A percentile compares a stretch with the other conserved stretches of the same genome.
phyloP scores from a whole-genome alignment of 2,113 vertebrate species.

The Neodon shergylaensis region DNA sequence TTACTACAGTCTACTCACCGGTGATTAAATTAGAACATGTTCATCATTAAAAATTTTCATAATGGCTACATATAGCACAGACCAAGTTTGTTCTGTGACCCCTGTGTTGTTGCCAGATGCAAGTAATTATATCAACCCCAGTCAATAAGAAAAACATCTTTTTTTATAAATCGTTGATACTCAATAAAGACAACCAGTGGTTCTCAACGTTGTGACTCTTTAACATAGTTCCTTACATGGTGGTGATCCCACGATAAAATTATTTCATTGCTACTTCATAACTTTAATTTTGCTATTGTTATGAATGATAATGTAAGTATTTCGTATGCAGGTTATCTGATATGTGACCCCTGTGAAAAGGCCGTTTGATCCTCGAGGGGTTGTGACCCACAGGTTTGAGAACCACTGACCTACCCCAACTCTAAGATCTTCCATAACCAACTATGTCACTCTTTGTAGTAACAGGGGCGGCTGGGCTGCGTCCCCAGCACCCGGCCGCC shows the following conservation, averaged over 20 bases:
- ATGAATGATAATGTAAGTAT: too few species aligned
- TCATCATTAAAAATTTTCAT: neutral
- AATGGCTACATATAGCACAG: neutral
- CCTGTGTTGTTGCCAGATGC: neutral
- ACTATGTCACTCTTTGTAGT: neutral
- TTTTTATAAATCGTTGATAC: neutral
- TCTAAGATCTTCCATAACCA: neutral
- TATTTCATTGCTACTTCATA: too few species aligned
- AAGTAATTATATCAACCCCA: neutral
- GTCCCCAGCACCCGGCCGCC: too few species aligned
- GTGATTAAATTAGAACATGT: slow-evolving; percentile 4
- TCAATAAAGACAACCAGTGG: neutral
- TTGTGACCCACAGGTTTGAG: too few species aligned
- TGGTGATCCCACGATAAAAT: too few species aligned
- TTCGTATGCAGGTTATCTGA: too few species aligned
- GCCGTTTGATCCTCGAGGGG: too few species aligned
- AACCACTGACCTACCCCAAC: neutral
- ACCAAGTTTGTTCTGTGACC: neutral
- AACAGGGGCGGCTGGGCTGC: too few species aligned
- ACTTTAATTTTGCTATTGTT: too few species aligned
- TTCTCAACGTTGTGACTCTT: too few species aligned
- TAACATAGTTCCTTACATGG: too few species aligned
- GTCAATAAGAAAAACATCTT: neutral
- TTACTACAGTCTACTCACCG: neutral
- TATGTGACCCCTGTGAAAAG: too few species aligned